Base-by-base conservation (phyloP, 2,888 invertebrate species). In the Perithous albicinctus region DNA sequence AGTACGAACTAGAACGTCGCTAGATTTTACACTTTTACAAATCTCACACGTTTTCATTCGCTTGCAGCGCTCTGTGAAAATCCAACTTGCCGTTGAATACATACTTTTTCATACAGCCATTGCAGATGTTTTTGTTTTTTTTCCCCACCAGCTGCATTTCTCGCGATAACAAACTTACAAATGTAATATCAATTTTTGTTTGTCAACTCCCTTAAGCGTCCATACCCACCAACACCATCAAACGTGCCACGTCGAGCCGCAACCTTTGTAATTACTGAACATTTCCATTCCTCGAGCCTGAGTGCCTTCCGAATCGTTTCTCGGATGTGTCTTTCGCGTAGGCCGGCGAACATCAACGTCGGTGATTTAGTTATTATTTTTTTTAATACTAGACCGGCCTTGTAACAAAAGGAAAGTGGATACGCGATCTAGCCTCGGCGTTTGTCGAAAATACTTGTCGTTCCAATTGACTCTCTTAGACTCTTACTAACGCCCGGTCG, bases 291-390 rank as follows among this genome's bases (percentile, higher is more conserved):
- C 59, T 56, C 56, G 38, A 35, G 54, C 35, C 61, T 54, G 78
- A 38, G 80, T 69, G 56, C 54, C 56, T 41, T 66, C 18, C 64
- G 29, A 56, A 70, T 74, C 56, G 46, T 59, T 75, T 78, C 63
- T 64, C 69, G 35, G 48, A 43, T 32, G 64, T 61, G 56, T 61
- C 69, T 56, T 70, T 83, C 75, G 80, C 85, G 77, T 85, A 85
- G 85, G 85, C 85, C 85, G 83, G 82, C 75, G 70, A 82, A 78
- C 80, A 78, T 85, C 85, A 85, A 85, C 82, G 85, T 85, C 84
- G 61, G 72, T 80, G 83, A 78, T 82, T 85, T 63, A 48, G 29
- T 70, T 35, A 70, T 51, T 56, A 73, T 59, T 64, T 79, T 61
- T 73, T 74, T 78, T 46, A 59, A 74, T 70, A 81, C 72, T 85